Conservation (phyloP, 30 jellyfish, hydroid and myxozoan species). For the Chrysaora quinquecirrha region DNA sequence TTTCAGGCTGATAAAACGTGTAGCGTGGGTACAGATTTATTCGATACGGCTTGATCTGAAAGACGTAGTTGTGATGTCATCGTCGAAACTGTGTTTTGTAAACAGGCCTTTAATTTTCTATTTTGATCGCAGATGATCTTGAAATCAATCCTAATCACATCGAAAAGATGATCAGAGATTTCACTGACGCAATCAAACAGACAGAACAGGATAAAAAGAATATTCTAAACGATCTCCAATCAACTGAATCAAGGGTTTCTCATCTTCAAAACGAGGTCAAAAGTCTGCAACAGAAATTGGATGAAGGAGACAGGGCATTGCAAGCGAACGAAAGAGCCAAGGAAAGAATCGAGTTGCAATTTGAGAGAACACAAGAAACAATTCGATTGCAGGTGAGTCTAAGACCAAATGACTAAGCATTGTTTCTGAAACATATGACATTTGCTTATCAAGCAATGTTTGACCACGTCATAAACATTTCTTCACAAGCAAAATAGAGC, state of each 20-base stretch:
- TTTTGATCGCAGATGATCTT: slow-evolving; percentile 52
- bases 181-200: slow-evolving; percentile 19
- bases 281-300: slow-evolving; percentile 33
- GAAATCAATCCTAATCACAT: slow-evolving; percentile 44
- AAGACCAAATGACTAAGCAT: too few relatives aligned
- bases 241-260: slow-evolving; percentile 25
- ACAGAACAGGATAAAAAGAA: slow-evolving; percentile 47
- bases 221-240: slow-evolving; percentile 19
- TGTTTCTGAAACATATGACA: too few relatives aligned
- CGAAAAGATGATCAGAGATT: slow-evolving; percentile 40
- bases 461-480: too few relatives aligned
- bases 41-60: too few relatives aligned
- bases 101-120: too few relatives aligned
- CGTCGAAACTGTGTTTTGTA: too few relatives aligned
- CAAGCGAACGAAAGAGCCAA: slow-evolving; percentile 69
- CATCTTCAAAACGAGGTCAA: slow-evolving; percentile 22
- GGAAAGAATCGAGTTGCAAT: slow-evolving; percentile 70
- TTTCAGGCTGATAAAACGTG: too few relatives aligned
- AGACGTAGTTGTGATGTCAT: too few relatives aligned
- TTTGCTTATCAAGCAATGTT: too few relatives aligned
- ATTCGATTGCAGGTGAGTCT: slow-evolving; percentile 62
- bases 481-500: too few relatives aligned
- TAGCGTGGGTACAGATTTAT: too few relatives aligned
- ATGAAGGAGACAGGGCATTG: slow-evolving; percentile 37
- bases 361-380: slow-evolving; percentile 76